Evolutionary conservation across 1,140 invertebrate species (phyloP).

Genomic region (Drosophila ercepeae): DNA sequence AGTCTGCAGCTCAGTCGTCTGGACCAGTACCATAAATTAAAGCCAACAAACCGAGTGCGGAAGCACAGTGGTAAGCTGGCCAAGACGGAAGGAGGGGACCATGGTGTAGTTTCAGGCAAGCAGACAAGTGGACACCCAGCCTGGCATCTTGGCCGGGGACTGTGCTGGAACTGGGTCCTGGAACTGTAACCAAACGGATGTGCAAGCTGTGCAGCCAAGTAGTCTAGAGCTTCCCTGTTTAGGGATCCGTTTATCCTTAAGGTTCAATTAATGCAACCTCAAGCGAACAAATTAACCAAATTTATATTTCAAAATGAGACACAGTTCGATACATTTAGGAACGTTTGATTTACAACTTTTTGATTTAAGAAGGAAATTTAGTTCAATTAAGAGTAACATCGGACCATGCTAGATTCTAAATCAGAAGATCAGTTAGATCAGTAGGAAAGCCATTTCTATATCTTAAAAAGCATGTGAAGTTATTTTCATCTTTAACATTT

Average conservation of each 20-base stretch:
- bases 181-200: constrained; percentile 51
- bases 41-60: constrained; percentile 72
- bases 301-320: too few species aligned
- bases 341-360: too few species aligned
- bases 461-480: too few species aligned
- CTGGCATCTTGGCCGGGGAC: constrained; percentile 60
- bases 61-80: constrained; percentile 57
- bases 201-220: constrained; percentile 69
- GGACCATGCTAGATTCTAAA: too few species aligned
- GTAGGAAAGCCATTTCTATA: too few species aligned
- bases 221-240: constrained; percentile 57
- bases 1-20: constrained; percentile 29
- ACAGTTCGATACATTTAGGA: too few species aligned
- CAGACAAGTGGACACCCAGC: constrained; percentile 61
- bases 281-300: too few species aligned
- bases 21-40: constrained; percentile 74
- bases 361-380: too few species aligned
- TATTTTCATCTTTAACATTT: too few species aligned
- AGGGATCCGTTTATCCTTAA: constrained; percentile 43
- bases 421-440: too few species aligned
- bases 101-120: background rate
- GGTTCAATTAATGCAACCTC: background rate
- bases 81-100: background rate
- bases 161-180: constrained; percentile 9
- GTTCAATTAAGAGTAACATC: too few species aligned